Evolutionary conservation across 2,888 invertebrate genomes (phyloP).

Genomic region (Drosophila formosana): DNA sequence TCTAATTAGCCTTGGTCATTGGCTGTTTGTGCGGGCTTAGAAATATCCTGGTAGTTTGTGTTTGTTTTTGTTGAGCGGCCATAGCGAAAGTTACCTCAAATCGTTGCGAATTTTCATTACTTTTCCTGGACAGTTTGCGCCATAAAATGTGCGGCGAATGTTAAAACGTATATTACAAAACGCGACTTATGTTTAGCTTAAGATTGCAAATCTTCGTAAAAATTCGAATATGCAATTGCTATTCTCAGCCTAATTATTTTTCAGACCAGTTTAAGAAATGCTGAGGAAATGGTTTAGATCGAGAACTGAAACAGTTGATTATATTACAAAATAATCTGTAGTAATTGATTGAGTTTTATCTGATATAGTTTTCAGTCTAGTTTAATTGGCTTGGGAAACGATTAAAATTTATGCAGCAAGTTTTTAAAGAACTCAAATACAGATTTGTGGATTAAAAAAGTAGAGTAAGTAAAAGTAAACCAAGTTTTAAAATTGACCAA

Average conservation of each 20-base stretch:
- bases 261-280: background rate
- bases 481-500: no score
- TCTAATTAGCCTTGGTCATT: slow-evolving; percentile 55
- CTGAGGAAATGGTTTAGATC: background rate
- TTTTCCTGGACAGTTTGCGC: slow-evolving; percentile 32
- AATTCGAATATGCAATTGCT: background rate
- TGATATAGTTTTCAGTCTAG: no score
- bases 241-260: background rate
- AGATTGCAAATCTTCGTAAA: background rate
- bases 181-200: background rate
- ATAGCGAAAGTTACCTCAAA: slow-evolving; percentile 70
- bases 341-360: no score
- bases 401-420: no score
- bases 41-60: background rate
- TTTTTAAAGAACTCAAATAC: no score
- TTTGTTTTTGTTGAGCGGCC: slow-evolving; percentile 22
- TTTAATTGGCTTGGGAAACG: no score
- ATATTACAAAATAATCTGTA: no score
- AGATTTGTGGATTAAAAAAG: no score
- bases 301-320: background rate
- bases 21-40: slow-evolving; percentile 1
- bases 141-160: slow-evolving; percentile 52
- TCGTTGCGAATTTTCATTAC: slow-evolving; percentile 56
- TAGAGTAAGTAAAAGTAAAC: no score
- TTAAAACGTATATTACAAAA: slow-evolving; percentile 17